A percentile compares a stretch with the other conserved stretches of the same genome.
Evolutionary conservation across 2,797 vertebrate genomes (phyloP).

Genomic region (Sebastes steindachneri): DNA sequence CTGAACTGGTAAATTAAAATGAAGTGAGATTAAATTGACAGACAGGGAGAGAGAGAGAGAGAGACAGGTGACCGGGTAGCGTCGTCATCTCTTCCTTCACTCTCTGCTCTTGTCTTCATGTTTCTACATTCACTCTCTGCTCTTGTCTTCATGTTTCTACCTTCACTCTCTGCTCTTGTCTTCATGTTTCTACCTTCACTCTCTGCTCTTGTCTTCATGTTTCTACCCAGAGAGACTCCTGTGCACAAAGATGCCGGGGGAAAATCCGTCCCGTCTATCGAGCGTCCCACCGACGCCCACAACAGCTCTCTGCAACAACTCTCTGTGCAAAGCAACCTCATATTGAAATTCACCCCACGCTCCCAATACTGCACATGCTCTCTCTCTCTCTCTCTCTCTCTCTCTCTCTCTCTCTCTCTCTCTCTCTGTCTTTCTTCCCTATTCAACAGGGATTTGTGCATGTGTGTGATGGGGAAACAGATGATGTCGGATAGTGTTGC

Average conservation of each 20-base stretch:
- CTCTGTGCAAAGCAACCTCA: slow-evolving; percentile 27
- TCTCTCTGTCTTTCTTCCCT: neutral
- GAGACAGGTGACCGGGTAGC: neutral
- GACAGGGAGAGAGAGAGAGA: neutral
- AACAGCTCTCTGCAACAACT: slow-evolving; percentile 58
- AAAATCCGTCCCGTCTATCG: slow-evolving; percentile 23
- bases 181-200: neutral
- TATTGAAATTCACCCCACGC: slow-evolving; percentile 79
- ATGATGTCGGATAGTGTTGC: slow-evolving; percentile 7
- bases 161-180: neutral
- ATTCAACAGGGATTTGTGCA: neutral
- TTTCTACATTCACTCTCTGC: neutral
- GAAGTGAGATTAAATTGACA: neutral
- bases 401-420: neutral
- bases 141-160: neutral
- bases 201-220: neutral
- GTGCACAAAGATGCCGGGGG: slow-evolving; percentile 10
- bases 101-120: neutral
- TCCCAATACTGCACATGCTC: slow-evolving; percentile 48
- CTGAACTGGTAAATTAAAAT: neutral
- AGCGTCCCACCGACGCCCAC: slow-evolving; percentile 56
- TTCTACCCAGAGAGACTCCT: neutral
- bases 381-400: neutral
- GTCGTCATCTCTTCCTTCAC: neutral
- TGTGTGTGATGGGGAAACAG: neutral